Evolutionary conservation across 2,113 vertebrate species (phyloP), one percentile per base, ranked within the genome.

Genomic region (Oncorhynchus nerka): DNA sequence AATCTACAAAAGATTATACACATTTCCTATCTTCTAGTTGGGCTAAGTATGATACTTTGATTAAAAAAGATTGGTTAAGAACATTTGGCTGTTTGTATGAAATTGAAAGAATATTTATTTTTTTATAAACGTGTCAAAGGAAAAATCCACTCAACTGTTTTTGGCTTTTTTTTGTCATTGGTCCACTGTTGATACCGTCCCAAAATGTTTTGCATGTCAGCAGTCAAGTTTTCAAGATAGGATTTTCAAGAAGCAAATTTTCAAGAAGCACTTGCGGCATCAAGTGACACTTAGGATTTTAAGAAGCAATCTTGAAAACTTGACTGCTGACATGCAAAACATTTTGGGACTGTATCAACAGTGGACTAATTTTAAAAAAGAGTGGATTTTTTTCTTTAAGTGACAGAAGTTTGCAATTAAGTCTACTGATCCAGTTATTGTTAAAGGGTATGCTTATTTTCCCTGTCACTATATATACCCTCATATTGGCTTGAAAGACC

Each of bases 41-140:
- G 64, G 64, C 66, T 26, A 19, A 67, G 68, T 34, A 13, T n/a
- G 32, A 69, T 24, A 51, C 26, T 30, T 71, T 61, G 61, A 24
- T 51, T 16, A 32, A 74, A 71, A 1, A 34, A 34, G 34, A 34
- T 34, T 61, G 16, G 16, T n/a, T 20, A 61, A 77, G 39, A 73
- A 48, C 16, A 78, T 75, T 80, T 75, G 78, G 75, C 68, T 77
- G 70, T 72, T 19, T 76, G 78, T 84, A 78, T 73, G 80, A 70
- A 78, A 76, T 30, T 48, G 1, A 74, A 74, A 87, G 74, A 84
- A 73, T 75, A 77, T 75, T 82, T 75, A 77, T 87, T 87, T 85
- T 83, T 85, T 15, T 82, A 81, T 62, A 70, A 66, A 75, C 13
- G 4, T 32, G 66, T 77, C 32, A 34, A 34, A 34, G 34, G 34